phyloP scores from a whole-genome alignment of 2,888 invertebrate species.

The Xestia sexstrigata region DNA sequence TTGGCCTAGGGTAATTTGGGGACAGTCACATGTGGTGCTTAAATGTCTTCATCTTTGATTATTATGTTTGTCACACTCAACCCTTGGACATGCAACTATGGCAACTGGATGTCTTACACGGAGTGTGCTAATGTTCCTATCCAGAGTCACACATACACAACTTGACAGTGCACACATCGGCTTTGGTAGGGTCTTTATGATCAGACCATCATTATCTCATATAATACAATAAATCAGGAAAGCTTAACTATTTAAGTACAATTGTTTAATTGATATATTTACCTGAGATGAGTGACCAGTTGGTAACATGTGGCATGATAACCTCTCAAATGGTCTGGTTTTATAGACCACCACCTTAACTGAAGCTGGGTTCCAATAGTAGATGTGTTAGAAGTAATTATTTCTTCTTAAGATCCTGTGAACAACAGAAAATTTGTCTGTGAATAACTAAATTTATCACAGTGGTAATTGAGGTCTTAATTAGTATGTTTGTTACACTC shows the following conservation, averaged over 20 bases:
- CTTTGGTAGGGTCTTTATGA: conserved; percentile 87
- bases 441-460: not conserved
- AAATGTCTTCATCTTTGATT: not conserved
- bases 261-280: conserved; percentile 9
- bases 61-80: conserved; percentile 81
- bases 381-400: not conserved
- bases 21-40: too few relatives aligned
- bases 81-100: conserved; percentile 84
- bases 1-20: too few relatives aligned
- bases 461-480: not conserved
- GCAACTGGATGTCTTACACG: conserved; percentile 84
- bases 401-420: not conserved
- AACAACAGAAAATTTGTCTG: not conserved
- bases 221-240: not conserved
- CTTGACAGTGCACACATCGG: conserved; percentile 83
- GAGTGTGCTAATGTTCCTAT: conserved; percentile 88
- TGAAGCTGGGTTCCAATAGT: not conserved
- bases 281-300: not conserved
- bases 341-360: not conserved
- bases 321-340: not conserved
- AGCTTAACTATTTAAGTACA: too few relatives aligned
- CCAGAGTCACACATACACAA: conserved; percentile 87
- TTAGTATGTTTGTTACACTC: conserved; percentile 70
- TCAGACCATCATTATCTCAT: not conserved
- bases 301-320: conserved; percentile 12